Base-by-base conservation (phyloP, 1,140 invertebrate species). In the Cotesia vestalis region DNA sequence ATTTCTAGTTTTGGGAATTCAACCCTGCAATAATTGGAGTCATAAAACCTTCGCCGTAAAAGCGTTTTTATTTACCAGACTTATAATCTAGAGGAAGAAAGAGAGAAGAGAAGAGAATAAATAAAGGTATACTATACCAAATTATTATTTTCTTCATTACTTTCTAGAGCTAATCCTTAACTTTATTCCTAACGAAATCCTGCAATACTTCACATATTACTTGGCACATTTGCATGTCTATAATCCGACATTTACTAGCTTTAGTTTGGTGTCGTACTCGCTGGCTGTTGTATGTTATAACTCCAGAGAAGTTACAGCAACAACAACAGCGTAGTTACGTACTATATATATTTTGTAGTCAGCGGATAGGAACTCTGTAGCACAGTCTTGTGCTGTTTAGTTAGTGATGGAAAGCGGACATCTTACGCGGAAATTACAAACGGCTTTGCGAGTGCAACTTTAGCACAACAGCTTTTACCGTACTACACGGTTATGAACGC, bases 1-100 rank as follows among this genome's bases (percentile, higher is more conserved):
- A 72, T 75, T 77, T 77, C 71, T 76, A 78, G 75, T 81, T 81
- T 82, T 63, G 77, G 76, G 70, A 78, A 80, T 78, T 67, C 69
- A 4, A 27, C 61, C 73, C 59, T 53, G 66, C 53, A 71, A 77
- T 80, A 79, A 81, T 76, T 64, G 36, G 69, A 59, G 68, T 59
- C 73, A 74, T 81, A 79, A 81, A 79, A 71, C 64, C 27, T 27
- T 27, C 36, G 73, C 20, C 68, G 61, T 52, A 53, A 70, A 69
- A 71, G 52, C 66, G 72, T 27, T 27, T 27, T 27, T 27, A 27
- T 27, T 27, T 27, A 27, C 27, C 27, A 27, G 27, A 27, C 27
- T 27, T 27, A 3, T 27, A 27, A 27, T 27, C 27, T 27, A 27
- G 27, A 27, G 27, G 27, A 27, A 27, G 27, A 27, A 27, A 27